Evolutionary conservation across 2,888 invertebrate genomes (phyloP).

Genomic region (Coleophora deauratella): DNA sequence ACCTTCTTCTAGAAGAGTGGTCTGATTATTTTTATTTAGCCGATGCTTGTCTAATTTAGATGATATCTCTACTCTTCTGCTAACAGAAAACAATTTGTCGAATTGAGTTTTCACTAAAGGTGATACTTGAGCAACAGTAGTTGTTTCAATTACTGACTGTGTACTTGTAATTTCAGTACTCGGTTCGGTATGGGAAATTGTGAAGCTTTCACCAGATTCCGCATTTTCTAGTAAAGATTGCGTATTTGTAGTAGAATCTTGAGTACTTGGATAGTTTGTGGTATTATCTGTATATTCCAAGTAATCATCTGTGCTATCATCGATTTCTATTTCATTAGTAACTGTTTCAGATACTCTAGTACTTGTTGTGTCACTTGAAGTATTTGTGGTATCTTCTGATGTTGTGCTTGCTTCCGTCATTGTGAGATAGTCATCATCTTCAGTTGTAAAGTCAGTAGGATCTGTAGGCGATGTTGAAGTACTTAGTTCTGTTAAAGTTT

Average conservation of each 20-base stretch:
- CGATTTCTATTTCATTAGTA: conserved; percentile 43
- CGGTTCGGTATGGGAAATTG: conserved; percentile 11
- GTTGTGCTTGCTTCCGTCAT: conserved; percentile 39
- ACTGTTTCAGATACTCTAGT: conserved; percentile 36
- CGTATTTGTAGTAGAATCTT: conserved; percentile 27
- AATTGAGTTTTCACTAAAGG: conserved; percentile 63
- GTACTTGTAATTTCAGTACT: conserved; percentile 23
- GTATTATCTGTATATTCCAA: conserved; percentile 46
- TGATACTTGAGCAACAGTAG: conserved; percentile 35
- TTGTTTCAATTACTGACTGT: conserved; percentile 29
- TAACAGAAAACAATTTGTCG: conserved; percentile 79
- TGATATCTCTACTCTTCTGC: conserved; percentile 79
- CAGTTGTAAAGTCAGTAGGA: conserved; percentile 28
- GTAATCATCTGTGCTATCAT: conserved; percentile 54
- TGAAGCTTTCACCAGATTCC: conserved; percentile 17
- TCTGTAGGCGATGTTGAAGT: conserved; percentile 28
- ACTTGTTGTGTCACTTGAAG: conserved; percentile 23
- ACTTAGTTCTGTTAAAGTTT: conserved; percentile 28
- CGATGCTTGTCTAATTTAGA: conserved; percentile 77
- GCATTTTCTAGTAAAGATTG: conserved; percentile 27
- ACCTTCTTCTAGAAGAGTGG: conserved; percentile 66
- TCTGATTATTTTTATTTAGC: conserved; percentile 70
- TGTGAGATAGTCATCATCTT: conserved; percentile 55
- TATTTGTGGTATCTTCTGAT: conserved; percentile 25
- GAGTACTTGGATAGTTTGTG: conserved; percentile 41